Conservation (phyloP, 2,113 vertebrate species). For the Malurus alboscapulatus region DNA sequence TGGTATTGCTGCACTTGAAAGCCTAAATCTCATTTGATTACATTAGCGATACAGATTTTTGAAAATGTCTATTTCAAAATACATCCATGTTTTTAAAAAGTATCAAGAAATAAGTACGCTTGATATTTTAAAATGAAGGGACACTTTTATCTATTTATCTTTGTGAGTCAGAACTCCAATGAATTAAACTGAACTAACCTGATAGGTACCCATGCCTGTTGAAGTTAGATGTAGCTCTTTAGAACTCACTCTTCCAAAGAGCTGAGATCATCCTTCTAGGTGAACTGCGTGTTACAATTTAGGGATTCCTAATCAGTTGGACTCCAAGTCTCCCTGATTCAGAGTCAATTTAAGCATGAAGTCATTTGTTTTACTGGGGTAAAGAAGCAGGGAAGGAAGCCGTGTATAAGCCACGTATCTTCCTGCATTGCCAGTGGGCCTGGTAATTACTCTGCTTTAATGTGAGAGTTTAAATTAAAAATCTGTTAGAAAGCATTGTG, state of each 20-base stretch:
- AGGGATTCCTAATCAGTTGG: not conserved
- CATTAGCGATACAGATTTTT: not conserved
- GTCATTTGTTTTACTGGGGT: not conserved
- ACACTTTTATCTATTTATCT: not conserved
- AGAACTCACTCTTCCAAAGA: not conserved
- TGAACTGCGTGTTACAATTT: not conserved
- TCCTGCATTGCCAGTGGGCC: not conserved
- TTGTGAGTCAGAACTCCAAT: not conserved
- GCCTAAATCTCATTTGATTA: not conserved
- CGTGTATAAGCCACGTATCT: not conserved
- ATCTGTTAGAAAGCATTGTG: conserved; percentile 27
- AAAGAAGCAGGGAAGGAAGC: not conserved
- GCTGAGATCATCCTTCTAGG: not conserved
- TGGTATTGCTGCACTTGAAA: not conserved
- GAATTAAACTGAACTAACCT: not conserved
- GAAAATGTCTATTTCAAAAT: not conserved
- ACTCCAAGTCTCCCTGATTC: not conserved
- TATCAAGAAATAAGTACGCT: not conserved
- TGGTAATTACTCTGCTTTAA: conserved; percentile 28
- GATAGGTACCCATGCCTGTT: not conserved
- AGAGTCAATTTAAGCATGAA: not conserved
- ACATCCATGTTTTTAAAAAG: not conserved
- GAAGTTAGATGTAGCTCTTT: not conserved
- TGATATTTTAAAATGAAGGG: not conserved
- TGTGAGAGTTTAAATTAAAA: conserved; percentile 54